Evolutionary conservation across 2,888 invertebrate genomes (phyloP).

Genomic region (Cyaniris semiargus): DNA sequence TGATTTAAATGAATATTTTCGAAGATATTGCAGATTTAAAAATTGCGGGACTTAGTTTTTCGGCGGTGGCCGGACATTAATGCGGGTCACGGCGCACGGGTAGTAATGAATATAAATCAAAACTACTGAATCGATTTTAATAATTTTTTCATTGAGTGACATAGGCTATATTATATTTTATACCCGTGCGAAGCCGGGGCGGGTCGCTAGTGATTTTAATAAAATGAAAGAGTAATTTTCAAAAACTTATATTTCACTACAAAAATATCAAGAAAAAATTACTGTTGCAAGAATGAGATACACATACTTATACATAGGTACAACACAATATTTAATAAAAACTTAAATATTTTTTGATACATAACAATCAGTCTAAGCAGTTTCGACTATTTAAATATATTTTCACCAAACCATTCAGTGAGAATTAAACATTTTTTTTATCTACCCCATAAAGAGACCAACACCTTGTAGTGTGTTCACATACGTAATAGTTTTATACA

Average conservation of each 20-base stretch:
- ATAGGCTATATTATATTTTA: too few species aligned
- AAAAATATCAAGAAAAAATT: slow-evolving; percentile 41
- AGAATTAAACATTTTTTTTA: background rate
- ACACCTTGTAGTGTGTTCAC: background rate
- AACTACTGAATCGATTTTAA: too few species aligned
- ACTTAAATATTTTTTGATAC: slow-evolving; percentile 22
- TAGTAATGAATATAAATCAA: too few species aligned
- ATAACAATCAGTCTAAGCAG: slow-evolving; percentile 32
- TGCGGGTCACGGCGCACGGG: too few species aligned
- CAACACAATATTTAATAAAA: slow-evolving; percentile 32
- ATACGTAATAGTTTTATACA: background rate
- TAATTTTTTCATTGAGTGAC: too few species aligned
- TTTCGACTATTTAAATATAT: slow-evolving; percentile 35
- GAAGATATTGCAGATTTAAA: too few species aligned
- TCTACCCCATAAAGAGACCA: background rate
- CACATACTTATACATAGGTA: slow-evolving; percentile 31
- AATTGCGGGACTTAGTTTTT: too few species aligned
- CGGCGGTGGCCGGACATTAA: too few species aligned
- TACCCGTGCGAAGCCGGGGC: too few species aligned
- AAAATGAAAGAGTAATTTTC: slow-evolving; percentile 33
- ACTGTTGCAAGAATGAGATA: slow-evolving; percentile 36
- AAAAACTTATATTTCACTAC: slow-evolving; percentile 40
- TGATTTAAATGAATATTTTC: too few species aligned
- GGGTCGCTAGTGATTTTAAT: too few species aligned
- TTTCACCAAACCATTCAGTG: slow-evolving; percentile 14